Base-by-base conservation (phyloP, 2,797 vertebrate genomes). In the Aulostomus chinensis region DNA sequence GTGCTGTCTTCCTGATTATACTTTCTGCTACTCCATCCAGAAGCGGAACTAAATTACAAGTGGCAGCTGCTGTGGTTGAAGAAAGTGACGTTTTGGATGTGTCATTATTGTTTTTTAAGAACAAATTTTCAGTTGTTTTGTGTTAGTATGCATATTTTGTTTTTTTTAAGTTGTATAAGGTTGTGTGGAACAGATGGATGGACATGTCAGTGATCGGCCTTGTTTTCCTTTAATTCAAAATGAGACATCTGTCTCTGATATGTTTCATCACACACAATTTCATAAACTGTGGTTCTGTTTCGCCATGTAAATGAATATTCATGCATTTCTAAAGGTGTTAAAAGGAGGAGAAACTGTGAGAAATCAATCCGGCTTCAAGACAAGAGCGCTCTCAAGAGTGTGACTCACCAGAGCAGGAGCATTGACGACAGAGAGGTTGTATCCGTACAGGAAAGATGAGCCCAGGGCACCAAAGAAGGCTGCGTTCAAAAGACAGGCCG, bases 391-490 rank as follows among this genome's bases (percentile, higher is more conserved):
- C 14, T 16, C n/a, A 22, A 4, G 6, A 5, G 25, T 36, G 16
- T 12, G 29, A 93, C 95, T 96, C 84, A 98, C 97, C 88, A 0
- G 42, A 1, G 93, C 45, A 0, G 96, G 97, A 25, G 94, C 95
- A 0, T 98, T 98, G 75, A 99, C 95, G 59, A 98, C 95, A 0
- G 95, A 98, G 4, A 99, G 92, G 78, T 94, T 98, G 86, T 98
- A 99, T 7, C 96, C 95, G 0, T 98, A 99, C 11, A 99, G 91
- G 69, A 94, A 98, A 13, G 97, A 98, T 0, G 95, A 98, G 0
- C 97, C 95, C 9, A 98, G 86, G 40, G 95, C 93, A 4, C 94
- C 91, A 2, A 89, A 89, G 53, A 98, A 83, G 6, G 96, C 90
- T 0, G 95, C 92, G 5, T 77, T 53, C 15, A 97, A 43, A 12